phyloP scores from a whole-genome alignment of 2,113 vertebrate genomes.

The Scomber scombrus region DNA sequence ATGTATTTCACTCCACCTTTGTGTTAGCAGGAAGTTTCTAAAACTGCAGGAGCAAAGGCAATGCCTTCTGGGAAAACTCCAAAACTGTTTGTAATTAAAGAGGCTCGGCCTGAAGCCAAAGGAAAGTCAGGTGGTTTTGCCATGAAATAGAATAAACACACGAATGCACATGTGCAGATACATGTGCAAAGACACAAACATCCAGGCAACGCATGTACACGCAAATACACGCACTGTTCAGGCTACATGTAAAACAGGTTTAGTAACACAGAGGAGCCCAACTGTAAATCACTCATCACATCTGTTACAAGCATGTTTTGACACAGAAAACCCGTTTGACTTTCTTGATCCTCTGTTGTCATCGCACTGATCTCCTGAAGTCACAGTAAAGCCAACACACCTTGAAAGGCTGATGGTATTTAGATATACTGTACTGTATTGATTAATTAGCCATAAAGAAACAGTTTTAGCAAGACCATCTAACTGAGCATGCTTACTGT shows the following conservation, averaged over 20 bases:
- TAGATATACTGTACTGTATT: not conserved
- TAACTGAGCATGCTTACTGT: too few relatives aligned
- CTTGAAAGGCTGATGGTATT: not conserved
- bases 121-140: slow-evolving; percentile 30
- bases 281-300: not conserved
- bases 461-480: too few relatives aligned
- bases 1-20: slow-evolving; percentile 49
- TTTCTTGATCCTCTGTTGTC: not conserved
- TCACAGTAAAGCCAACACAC: not conserved
- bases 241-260: slow-evolving; percentile 7
- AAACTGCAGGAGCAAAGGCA: slow-evolving; percentile 53
- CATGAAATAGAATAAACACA: slow-evolving; percentile 24
- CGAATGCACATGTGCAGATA: not conserved
- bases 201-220: not conserved
- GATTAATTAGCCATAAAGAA: not conserved
- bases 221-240: not conserved
- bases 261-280: not conserved
- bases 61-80: slow-evolving; percentile 30
- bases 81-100: slow-evolving; percentile 30
- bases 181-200: not conserved
- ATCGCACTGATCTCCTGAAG: not conserved
- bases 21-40: slow-evolving; percentile 44
- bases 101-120: slow-evolving; percentile 29
- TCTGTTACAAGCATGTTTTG: not conserved
- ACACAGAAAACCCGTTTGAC: not conserved